Evolutionary conservation across 2,113 vertebrate genomes (phyloP).

Genomic region (Microtus richardsoni): DNA sequence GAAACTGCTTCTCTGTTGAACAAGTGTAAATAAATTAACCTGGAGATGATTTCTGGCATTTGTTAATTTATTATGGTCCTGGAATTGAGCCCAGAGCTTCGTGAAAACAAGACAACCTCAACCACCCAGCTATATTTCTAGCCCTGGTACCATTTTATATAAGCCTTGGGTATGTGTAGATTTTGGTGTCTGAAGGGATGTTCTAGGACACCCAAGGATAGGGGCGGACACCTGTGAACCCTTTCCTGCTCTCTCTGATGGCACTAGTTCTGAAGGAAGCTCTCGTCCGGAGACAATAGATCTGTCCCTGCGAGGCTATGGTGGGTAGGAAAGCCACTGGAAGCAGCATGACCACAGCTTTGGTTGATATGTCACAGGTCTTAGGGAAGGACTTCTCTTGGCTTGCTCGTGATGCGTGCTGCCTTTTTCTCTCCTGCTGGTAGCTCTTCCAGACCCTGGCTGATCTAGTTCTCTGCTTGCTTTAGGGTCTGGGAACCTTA

Average conservation of each 20-base stretch:
- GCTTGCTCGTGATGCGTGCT: neutral
- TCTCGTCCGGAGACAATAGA: conserved; percentile 40
- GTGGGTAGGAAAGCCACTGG: neutral
- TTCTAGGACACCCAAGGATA: neutral
- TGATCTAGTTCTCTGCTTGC: neutral
- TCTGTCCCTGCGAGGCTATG: neutral
- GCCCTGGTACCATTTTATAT: no score
- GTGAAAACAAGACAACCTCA: neutral
- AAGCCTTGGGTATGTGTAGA: neutral
- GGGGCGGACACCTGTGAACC: neutral
- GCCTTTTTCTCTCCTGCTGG: no score
- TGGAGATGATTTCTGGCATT: neutral
- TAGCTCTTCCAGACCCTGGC: neutral
- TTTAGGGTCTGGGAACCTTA: neutral
- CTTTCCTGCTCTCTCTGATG: neutral
- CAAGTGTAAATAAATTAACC: neutral
- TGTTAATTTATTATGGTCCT: neutral
- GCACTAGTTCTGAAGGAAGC: conserved; percentile 32
- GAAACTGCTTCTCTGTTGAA: neutral
- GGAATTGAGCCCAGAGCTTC: neutral
- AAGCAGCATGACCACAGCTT: neutral
- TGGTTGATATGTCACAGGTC: neutral
- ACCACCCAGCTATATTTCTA: neutral
- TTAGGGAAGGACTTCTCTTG: neutral
- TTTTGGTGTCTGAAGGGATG: neutral